A percentile compares a stretch with the other conserved stretches of the same genome.
phyloP scores from a whole-genome alignment of 1,140 invertebrate genomes.

The Telenomus remus region DNA sequence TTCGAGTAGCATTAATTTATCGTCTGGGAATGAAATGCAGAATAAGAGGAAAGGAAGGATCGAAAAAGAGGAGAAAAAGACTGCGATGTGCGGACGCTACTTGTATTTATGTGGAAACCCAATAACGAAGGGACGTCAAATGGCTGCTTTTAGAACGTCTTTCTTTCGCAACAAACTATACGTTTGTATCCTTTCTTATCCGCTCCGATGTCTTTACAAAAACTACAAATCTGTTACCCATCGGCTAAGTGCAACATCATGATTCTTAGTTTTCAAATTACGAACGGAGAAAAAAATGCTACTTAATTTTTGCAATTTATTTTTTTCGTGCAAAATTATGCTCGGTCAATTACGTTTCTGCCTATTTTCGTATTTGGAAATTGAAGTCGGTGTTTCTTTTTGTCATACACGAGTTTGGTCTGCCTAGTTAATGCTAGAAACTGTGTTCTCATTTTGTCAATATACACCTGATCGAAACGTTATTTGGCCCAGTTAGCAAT shows the following conservation, averaged over 20 bases:
- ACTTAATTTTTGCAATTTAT: neutral
- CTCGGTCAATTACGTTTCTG: too few relatives aligned
- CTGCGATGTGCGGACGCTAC: conserved; percentile 21
- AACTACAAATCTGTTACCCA: conserved; percentile 5
- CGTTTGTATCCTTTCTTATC: conserved; percentile 16
- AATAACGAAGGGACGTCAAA: conserved; percentile 42
- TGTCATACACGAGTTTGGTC: too few relatives aligned
- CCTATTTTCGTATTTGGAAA: conserved; percentile 18
- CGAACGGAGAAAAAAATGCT: neutral
- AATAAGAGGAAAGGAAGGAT: conserved; percentile 17
- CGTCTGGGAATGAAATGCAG: conserved; percentile 5
- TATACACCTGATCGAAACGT: conserved; percentile 27
- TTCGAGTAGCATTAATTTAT: too few relatives aligned
- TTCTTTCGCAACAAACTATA: conserved; percentile 26
- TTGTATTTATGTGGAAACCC: conserved; percentile 41
- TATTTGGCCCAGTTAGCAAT: conserved; percentile 46
- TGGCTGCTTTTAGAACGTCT: conserved; percentile 38
- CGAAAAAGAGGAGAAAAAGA: conserved; percentile 27
- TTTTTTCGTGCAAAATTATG: too few relatives aligned
- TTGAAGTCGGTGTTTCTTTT: neutral
- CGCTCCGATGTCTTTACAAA: neutral
- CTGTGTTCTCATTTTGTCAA: conserved; percentile 20
- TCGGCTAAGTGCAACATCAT: conserved; percentile 12
- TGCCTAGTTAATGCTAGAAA: conserved; percentile 4
- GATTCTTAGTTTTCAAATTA: conserved; percentile 1